Evolutionary conservation across 2,888 invertebrate species (phyloP).

Genomic region (Apamea anceps): DNA sequence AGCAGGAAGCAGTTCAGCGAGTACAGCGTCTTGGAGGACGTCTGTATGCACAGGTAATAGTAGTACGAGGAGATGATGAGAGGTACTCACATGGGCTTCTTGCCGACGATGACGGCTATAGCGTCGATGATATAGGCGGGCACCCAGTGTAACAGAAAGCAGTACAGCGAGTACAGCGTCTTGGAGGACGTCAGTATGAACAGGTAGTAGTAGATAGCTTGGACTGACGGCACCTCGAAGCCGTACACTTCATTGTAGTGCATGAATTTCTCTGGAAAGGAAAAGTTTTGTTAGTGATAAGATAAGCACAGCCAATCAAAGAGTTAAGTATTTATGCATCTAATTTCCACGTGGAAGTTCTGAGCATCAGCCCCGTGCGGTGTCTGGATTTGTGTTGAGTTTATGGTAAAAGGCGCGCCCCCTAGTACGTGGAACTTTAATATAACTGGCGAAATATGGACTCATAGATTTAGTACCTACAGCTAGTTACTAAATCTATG

Average conservation of each 20-base stretch:
- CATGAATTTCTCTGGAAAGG: slow-evolving; percentile 89
- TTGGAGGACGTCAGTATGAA: slow-evolving; percentile 91
- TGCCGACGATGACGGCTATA: slow-evolving; percentile 89
- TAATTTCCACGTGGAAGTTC: neutral
- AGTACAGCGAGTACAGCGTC: slow-evolving; percentile 89
- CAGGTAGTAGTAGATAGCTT: slow-evolving; percentile 92
- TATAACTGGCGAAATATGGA: neutral
- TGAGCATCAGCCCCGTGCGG: neutral
- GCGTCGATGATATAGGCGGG: slow-evolving; percentile 91
- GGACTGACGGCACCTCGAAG: slow-evolving; percentile 87
- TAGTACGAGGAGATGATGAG: neutral
- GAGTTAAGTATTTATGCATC: neutral
- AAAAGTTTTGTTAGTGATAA: neutral
- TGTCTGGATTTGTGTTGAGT: neutral
- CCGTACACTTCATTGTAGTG: slow-evolving; percentile 88
- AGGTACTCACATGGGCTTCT: slow-evolving; percentile 90
- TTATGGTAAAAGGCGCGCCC: neutral
- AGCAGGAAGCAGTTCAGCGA: slow-evolving; percentile 79
- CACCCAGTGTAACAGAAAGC: slow-evolving; percentile 91
- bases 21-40: slow-evolving; percentile 70
- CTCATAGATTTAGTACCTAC: neutral
- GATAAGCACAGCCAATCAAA: neutral
- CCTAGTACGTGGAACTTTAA: neutral
- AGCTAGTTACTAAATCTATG: neutral
- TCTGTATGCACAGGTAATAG: neutral